Conservation (phyloP, 2,797 vertebrate species). For the Mastacembelus armatus region DNA sequence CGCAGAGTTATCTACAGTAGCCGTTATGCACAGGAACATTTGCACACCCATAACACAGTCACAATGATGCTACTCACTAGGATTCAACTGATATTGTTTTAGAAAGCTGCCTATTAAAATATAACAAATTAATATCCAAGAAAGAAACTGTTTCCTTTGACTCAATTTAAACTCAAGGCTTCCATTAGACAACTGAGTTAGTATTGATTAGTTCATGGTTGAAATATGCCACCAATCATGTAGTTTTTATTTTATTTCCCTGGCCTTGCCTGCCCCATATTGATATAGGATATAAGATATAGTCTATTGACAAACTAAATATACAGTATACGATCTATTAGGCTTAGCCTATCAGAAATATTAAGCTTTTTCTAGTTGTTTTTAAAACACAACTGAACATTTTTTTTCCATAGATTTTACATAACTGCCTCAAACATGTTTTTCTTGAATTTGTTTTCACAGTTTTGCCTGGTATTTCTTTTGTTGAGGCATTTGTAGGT, state of each 20-base stretch:
- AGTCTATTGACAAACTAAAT: conserved; percentile 3
- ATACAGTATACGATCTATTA: neutral
- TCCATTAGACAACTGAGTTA: conserved; percentile 18
- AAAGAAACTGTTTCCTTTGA: neutral
- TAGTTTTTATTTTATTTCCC: neutral
- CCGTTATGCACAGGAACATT: conserved; percentile 14
- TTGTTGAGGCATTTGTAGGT: neutral
- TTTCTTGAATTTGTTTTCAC: too few species aligned
- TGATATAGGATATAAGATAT: neutral
- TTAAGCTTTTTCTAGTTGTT: neutral
- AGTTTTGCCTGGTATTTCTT: neutral
- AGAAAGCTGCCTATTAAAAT: conserved; percentile 7
- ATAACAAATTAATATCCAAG: neutral
- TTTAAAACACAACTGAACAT: neutral
- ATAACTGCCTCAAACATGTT: neutral
- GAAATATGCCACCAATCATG: conserved; percentile 21
- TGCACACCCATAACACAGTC: conserved; percentile 27
- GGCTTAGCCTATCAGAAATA: neutral
- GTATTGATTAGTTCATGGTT: conserved; percentile 18
- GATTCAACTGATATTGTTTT: conserved; percentile 5
- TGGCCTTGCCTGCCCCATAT: neutral
- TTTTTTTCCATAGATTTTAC: conserved; percentile 6
- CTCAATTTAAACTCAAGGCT: conserved; percentile 3
- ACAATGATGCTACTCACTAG: neutral
- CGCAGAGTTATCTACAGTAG: neutral